phyloP scores from a whole-genome alignment of 2,797 vertebrate genomes.

The Sebastes vulpes region DNA sequence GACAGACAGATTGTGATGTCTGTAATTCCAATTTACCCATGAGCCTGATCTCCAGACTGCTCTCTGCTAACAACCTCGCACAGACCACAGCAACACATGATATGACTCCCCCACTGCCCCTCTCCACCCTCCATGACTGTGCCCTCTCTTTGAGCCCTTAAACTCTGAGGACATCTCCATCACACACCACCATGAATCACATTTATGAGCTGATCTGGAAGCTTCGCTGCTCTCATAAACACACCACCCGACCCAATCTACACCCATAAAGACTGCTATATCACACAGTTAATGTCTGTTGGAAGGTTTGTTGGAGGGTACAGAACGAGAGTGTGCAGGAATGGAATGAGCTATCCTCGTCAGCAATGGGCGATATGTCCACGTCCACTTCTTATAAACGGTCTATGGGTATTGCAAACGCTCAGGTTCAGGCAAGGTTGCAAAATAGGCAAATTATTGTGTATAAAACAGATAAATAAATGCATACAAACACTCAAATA shows the following conservation, averaged over 20 bases:
- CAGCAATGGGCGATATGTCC: too few relatives aligned
- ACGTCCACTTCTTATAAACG: too few relatives aligned
- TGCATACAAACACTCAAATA: neutral
- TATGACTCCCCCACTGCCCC: neutral
- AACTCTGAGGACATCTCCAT: constrained; percentile 46
- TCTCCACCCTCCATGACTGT: neutral
- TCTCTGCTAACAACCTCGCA: neutral
- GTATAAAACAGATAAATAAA: neutral
- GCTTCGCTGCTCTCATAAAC: constrained; percentile 43
- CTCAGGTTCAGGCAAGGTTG: too few relatives aligned
- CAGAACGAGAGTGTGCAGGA: neutral
- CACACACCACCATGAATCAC: constrained; percentile 39
- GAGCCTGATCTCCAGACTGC: neutral
- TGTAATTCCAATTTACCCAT: neutral
- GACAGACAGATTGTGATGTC: neutral
- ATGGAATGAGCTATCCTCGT: neutral
- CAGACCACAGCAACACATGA: neutral
- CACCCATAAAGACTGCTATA: constrained; percentile 32
- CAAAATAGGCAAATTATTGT: too few relatives aligned
- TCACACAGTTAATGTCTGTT: constrained; percentile 25
- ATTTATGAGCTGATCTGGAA: constrained; percentile 51
- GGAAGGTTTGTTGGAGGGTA: constrained; percentile 16
- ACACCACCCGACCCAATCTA: constrained; percentile 14
- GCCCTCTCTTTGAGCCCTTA: constrained; percentile 31
- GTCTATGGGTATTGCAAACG: too few relatives aligned